Conservation (phyloP, 2,797 vertebrate genomes). For the Girardinus metallicus region DNA sequence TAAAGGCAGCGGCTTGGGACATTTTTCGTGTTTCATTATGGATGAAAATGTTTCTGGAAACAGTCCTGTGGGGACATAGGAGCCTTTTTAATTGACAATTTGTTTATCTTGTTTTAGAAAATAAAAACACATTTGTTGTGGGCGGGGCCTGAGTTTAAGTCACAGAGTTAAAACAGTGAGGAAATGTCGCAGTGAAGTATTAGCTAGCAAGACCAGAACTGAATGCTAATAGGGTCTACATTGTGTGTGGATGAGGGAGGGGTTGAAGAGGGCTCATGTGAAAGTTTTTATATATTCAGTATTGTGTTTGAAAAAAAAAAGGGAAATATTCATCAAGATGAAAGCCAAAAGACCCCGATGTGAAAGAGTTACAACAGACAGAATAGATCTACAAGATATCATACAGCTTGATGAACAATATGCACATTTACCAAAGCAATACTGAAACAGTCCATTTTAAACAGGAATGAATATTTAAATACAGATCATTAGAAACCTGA, state of each 20-base stretch:
- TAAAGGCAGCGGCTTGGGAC: not conserved
- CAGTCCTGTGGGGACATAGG: not conserved
- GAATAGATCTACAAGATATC: not conserved
- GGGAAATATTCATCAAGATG: not conserved
- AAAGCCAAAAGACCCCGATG: not conserved
- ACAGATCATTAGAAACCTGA: not conserved
- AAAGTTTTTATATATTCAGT: not conserved
- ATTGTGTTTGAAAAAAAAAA: not conserved
- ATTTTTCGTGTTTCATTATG: not conserved
- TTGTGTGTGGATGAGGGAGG: not conserved
- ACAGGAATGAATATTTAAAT: slow-evolving; percentile 1
- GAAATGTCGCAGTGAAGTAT: not conserved
- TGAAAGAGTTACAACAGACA: not conserved
- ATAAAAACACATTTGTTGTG: not conserved
- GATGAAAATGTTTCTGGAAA: not conserved
- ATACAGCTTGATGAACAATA: not conserved
- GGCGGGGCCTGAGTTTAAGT: not conserved
- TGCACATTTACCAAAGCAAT: not conserved
- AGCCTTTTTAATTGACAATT: not conserved
- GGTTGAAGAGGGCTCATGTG: not conserved
- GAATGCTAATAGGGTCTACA: not conserved
- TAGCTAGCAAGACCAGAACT: not conserved
- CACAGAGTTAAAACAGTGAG: not conserved
- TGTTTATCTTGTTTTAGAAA: not conserved
- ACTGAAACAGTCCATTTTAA: slow-evolving; percentile 1